These are phyloP conservation scores for Leontocebus nigricollis DNA, from an alignment of 2,797 vertebrate genomes.

Conservation along the genomic window DNA sequence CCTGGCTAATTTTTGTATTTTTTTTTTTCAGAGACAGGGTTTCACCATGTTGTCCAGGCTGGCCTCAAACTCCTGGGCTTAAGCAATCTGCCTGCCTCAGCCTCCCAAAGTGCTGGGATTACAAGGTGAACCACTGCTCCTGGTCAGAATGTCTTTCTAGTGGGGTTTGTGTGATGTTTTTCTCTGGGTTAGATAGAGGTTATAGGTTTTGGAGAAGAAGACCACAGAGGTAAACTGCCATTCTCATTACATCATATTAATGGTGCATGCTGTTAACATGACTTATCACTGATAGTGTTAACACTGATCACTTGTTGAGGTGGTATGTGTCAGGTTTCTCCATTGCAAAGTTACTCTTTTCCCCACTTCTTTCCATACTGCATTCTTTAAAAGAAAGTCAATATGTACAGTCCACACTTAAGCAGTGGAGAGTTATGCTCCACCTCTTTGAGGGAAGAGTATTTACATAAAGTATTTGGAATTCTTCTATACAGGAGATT, in stretches of 20 bases:
- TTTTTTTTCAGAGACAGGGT: background rate
- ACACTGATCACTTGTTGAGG: background rate
- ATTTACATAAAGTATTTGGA: background rate
- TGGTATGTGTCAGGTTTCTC: too few relatives aligned
- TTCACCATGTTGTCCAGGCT: background rate
- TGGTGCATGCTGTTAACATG: background rate
- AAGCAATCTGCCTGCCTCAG: background rate
- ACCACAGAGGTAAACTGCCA: background rate
- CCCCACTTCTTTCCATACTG: background rate
- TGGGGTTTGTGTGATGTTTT: background rate
- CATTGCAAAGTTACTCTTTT: background rate
- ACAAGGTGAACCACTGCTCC: background rate
- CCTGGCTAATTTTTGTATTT: background rate
- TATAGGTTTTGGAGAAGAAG: background rate
- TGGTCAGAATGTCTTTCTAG: background rate
- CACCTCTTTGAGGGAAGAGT: background rate
- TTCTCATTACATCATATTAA: background rate
- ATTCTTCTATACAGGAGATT: background rate
- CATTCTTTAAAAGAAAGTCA: background rate
- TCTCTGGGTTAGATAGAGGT: background rate
- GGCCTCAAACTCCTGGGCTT: background rate
- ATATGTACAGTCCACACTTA: background rate
- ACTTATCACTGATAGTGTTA: background rate
- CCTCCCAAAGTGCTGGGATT: background rate
- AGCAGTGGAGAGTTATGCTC: background rate